Conservation (phyloP, 2,797 vertebrate species). For the Mormyrus hasselquistii region DNA sequence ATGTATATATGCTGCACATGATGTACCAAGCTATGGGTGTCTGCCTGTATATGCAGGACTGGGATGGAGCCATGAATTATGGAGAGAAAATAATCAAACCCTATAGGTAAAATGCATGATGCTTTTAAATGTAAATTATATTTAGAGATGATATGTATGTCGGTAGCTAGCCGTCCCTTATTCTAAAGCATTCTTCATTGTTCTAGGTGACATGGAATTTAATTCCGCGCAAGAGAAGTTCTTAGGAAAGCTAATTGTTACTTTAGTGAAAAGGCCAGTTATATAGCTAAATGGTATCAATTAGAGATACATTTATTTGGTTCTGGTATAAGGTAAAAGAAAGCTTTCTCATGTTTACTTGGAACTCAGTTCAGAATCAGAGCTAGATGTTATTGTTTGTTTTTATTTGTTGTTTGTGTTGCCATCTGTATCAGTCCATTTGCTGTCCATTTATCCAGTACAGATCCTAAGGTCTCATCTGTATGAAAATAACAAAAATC, state of each 20-base stretch:
- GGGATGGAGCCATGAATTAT: constrained; percentile 87
- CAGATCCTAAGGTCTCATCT: neutral
- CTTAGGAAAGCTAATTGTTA: neutral
- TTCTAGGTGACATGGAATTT: neutral
- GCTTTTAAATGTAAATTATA: neutral
- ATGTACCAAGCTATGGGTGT: constrained; percentile 99
- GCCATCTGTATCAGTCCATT: neutral
- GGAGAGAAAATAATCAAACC: constrained; percentile 90
- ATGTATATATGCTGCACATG: constrained; percentile 98
- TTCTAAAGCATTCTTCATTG: neutral
- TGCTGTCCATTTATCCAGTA: neutral
- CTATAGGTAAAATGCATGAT: constrained; percentile 72
- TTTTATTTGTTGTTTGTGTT: neutral
- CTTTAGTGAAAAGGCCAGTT: neutral
- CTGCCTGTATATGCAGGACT: constrained; percentile 95
- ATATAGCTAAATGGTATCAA: neutral
- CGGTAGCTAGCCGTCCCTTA: neutral
- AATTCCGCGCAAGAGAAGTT: neutral
- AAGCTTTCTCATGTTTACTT: neutral
- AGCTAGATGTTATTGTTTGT: neutral
- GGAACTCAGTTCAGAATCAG: neutral
- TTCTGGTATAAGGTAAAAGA: neutral
- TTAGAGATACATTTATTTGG: neutral
- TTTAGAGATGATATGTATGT: neutral
- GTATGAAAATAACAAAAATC: neutral